Percentiles rank a stretch among this genome's conserved stretches.
Conservation (phyloP, 2,113 vertebrate species). For the Mobula birostris region DNA sequence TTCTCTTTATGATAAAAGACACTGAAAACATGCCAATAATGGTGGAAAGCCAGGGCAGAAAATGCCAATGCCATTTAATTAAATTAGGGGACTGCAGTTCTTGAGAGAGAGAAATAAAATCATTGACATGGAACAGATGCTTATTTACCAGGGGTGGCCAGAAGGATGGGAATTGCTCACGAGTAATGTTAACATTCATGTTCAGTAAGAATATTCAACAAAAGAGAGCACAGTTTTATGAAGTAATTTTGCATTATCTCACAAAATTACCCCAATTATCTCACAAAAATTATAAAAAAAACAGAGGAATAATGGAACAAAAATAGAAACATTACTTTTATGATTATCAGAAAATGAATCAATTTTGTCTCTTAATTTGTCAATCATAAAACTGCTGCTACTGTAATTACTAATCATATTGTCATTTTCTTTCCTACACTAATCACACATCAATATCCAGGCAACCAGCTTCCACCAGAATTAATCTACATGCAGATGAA, state of each 20-base stretch:
- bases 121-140: background rate
- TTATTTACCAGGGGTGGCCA: background rate
- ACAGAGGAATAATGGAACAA: slow-evolving; percentile 30
- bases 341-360: slow-evolving; percentile 37
- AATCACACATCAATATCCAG: slow-evolving; percentile 37
- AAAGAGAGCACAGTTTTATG: background rate
- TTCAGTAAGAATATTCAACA: background rate
- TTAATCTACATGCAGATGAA: slow-evolving; percentile 38
- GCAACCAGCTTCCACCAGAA: slow-evolving; percentile 34
- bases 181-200: background rate
- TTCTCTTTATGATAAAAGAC: too few relatives aligned
- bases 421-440: slow-evolving; percentile 36
- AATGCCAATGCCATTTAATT: slow-evolving; percentile 24
- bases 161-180: background rate
- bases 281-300: slow-evolving; percentile 11
- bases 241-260: slow-evolving; percentile 26
- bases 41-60: too few relatives aligned
- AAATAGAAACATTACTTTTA: slow-evolving; percentile 35
- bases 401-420: slow-evolving; percentile 37
- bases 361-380: slow-evolving; percentile 37
- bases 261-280: slow-evolving; percentile 36
- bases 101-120: background rate
- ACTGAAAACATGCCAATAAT: too few relatives aligned
- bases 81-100: background rate
- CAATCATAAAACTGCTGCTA: slow-evolving; percentile 36